These are phyloP conservation scores for Orchesellides sinensis DNA, from an alignment of 2,888 invertebrate genomes.

Conservation along the genomic window DNA sequence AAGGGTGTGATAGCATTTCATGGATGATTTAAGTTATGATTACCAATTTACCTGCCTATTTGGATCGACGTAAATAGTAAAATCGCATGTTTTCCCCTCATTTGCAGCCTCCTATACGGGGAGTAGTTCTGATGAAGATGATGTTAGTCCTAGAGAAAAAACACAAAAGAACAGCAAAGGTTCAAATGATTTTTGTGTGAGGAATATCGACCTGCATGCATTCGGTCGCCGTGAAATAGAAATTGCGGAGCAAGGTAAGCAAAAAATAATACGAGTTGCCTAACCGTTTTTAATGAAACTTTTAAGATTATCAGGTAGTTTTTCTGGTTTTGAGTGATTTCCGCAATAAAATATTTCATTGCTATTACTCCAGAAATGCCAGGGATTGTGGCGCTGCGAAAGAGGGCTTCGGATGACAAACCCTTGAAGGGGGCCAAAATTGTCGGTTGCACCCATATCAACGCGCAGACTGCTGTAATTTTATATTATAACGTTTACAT, in stretches of 20 bases:
- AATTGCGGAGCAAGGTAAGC: conserved; percentile 93
- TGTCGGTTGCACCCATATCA: conserved; percentile 98
- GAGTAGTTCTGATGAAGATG: conserved; percentile 95
- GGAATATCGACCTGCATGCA: conserved; percentile 94
- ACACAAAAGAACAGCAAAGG: conserved; percentile 91
- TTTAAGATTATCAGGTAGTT: no score
- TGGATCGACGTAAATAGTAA: background rate
- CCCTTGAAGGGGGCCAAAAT: conserved; percentile 97
- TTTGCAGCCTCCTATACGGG: conserved; percentile 83
- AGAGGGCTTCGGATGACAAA: conserved; percentile 94
- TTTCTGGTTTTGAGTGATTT: no score
- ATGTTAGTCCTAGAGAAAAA: conserved; percentile 95
- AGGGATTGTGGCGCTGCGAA: conserved; percentile 95
- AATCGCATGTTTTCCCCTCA: conserved; percentile 42
- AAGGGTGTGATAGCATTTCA: conserved; percentile 47
- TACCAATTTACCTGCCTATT: conserved; percentile 22
- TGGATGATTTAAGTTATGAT: conserved; percentile 29
- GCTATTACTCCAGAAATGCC: conserved; percentile 94
- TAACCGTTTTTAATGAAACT: no score
- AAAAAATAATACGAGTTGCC: background rate
- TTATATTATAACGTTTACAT: background rate
- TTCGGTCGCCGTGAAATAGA: conserved; percentile 98
- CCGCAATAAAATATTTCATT: no score
- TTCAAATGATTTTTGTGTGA: conserved; percentile 94
- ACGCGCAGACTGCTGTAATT: conserved; percentile 95